phyloP scores from a whole-genome alignment of 2,797 vertebrate genomes.

The Syngnathus rostellatus region DNA sequence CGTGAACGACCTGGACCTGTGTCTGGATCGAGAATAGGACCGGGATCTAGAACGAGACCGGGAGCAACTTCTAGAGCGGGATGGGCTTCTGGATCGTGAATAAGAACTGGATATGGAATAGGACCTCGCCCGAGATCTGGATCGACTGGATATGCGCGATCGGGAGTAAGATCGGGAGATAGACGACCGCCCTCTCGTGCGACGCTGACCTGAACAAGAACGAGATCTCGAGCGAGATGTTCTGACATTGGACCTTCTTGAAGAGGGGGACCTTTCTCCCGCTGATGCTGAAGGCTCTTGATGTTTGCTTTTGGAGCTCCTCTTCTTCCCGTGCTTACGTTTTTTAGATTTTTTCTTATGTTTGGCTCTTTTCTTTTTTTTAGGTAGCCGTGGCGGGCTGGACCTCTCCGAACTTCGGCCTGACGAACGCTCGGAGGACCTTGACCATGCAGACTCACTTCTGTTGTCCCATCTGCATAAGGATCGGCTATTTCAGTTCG shows the following conservation, averaged over 20 bases:
- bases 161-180: constrained; percentile 71
- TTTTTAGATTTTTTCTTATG: constrained; percentile 91
- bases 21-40: constrained; percentile 56
- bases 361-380: constrained; percentile 85
- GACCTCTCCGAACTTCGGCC: constrained; percentile 72
- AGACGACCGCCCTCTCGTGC: constrained; percentile 68
- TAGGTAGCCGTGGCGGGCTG: constrained; percentile 65
- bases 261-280: constrained; percentile 67
- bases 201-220: constrained; percentile 70
- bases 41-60: constrained; percentile 65
- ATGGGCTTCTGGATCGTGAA: constrained; percentile 66
- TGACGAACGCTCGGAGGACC: constrained; percentile 75
- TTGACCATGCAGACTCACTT: constrained; percentile 79
- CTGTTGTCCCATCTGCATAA: constrained; percentile 86
- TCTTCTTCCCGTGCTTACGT: constrained; percentile 82
- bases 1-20: constrained; percentile 64
- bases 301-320: constrained; percentile 59
- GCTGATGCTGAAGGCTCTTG: constrained; percentile 54
- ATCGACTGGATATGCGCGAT: constrained; percentile 66
- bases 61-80: constrained; percentile 51
- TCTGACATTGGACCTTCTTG: constrained; percentile 63
- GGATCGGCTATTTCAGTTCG: constrained; percentile 70
- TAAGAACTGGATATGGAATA: constrained; percentile 53
- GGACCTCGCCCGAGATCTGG: constrained; percentile 58
- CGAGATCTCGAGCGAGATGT: constrained; percentile 71